phyloP scores from a whole-genome alignment of 2,113 vertebrate species.

The Zosterops hypoxanthus region DNA sequence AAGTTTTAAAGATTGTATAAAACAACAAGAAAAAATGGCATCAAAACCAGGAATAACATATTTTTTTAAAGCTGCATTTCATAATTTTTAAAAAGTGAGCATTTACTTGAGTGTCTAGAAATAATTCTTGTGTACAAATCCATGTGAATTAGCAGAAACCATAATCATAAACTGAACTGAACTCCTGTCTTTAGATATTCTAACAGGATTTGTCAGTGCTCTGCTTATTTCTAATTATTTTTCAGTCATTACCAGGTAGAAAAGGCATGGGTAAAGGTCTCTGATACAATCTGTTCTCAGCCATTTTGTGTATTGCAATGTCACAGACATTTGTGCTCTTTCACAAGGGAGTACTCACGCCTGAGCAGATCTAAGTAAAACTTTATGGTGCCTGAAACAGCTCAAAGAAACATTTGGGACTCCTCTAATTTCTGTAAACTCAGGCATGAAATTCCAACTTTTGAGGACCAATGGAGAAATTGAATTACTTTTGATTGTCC shows the following conservation, averaged over 20 bases:
- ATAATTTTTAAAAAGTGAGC: not conserved
- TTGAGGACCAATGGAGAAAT: not conserved
- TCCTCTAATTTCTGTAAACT: not conserved
- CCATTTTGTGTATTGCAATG: rapidly evolving
- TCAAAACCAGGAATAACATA: not conserved
- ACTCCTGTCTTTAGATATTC: not conserved
- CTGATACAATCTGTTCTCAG: not conserved
- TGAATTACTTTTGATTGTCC: not conserved
- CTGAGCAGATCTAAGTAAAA: not conserved
- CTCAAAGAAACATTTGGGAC: not conserved
- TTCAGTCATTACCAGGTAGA: not conserved
- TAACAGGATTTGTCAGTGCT: not conserved
- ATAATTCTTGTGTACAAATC: not conserved
- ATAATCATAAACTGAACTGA: not conserved
- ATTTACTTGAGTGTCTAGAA: not conserved
- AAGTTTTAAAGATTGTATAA: not conserved
- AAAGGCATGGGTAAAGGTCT: not conserved
- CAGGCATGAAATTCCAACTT: not conserved
- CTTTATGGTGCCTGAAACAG: not conserved
- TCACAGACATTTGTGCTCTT: not conserved
- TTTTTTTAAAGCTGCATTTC: not conserved
- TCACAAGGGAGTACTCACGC: not conserved
- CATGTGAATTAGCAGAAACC: not conserved
- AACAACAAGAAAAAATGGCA: not conserved
- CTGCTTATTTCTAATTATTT: not conserved